Conservation (phyloP, 2,888 invertebrate species). For the Trichogramma dendrolimi region DNA sequence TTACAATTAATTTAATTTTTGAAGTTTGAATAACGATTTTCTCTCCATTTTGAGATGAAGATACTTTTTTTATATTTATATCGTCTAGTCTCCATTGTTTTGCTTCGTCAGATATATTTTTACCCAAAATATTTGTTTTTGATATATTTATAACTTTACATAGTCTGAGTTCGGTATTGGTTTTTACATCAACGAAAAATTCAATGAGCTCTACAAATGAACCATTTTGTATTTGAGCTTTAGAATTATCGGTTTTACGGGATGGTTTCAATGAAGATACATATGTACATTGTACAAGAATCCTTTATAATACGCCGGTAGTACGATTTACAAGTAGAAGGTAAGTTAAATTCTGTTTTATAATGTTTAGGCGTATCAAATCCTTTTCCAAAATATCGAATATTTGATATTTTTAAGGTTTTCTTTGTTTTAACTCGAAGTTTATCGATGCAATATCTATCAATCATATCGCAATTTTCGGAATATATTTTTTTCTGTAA, state of each 20-base stretch:
- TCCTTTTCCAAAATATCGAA: constrained; percentile 8
- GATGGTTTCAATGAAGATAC: not conserved
- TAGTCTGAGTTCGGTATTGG: not conserved
- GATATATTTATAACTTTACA: not conserved
- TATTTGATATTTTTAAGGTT: not conserved
- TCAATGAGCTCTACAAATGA: not conserved
- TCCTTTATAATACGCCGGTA: not conserved
- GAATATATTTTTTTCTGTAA: constrained; percentile 9
- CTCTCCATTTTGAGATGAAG: too few species aligned
- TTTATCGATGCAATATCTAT: not conserved
- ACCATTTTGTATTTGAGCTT: not conserved
- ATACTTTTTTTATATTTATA: too few species aligned
- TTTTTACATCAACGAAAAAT: constrained; percentile 1
- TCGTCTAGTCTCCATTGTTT: not conserved
- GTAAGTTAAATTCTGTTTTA: not conserved
- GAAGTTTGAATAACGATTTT: not conserved
- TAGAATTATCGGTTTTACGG: constrained; percentile 2
- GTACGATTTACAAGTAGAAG: not conserved
- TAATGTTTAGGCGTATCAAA: not conserved
- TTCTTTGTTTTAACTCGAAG: not conserved
- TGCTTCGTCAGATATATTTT: not conserved
- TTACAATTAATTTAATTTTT: not conserved
- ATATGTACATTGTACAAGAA: constrained; percentile 7
- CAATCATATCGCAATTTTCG: not conserved
- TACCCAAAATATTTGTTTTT: not conserved